Evolutionary conservation across 2,113 vertebrate species (phyloP), one percentile per base, ranked within the genome.

Genomic region (Scomber colias): DNA sequence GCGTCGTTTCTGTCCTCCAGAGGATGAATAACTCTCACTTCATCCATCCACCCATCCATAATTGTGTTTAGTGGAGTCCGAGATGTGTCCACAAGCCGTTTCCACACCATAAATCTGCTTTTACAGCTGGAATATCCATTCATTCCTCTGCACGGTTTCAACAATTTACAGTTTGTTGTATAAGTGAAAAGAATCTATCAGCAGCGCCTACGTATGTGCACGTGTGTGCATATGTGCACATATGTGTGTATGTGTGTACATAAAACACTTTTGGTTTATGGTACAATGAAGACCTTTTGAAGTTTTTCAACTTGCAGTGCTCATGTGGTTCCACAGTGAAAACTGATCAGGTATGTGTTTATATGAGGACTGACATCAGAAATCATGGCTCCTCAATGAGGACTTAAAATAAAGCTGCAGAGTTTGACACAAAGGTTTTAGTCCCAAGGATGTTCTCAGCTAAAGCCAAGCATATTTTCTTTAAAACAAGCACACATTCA

Each of bases 71-170:
- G 74, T 44, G 12, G 67, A 68, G 65, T 66, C 61, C 3, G 17
- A 79, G 70, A 77, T 12, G 19, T 75, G 71, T 85, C 75, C 71
- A 24, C 61, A 54, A 51, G 9, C n/a, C 48, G 80, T 85, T 82
- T 78, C 73, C 54, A 67, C 54, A 31, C 40, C 44, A 67, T 87
- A 79, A 86, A 88, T 83, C 70, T 74, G 67, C 51, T 66, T 82
- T 65, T 69, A 69, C 85, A 84, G 81, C 87, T 91, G 82, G 70
- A 45, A 89, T 61, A 81, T 61, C 75, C 62, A 86, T 87, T 65
- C 65, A 21, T 31, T 17, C 57, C 59, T 46, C 69, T 45, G 31
- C 40, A 48, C 17, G 65, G 5, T 69, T 77, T 59, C 49, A 53
- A 79, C 71, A 54, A 56, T 71, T 70, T 71, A 65, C 51, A 69